A percentile compares a stretch with the other conserved stretches of the same genome.
Conservation (phyloP, 2,113 vertebrate species). For the Mugil cephalus region DNA sequence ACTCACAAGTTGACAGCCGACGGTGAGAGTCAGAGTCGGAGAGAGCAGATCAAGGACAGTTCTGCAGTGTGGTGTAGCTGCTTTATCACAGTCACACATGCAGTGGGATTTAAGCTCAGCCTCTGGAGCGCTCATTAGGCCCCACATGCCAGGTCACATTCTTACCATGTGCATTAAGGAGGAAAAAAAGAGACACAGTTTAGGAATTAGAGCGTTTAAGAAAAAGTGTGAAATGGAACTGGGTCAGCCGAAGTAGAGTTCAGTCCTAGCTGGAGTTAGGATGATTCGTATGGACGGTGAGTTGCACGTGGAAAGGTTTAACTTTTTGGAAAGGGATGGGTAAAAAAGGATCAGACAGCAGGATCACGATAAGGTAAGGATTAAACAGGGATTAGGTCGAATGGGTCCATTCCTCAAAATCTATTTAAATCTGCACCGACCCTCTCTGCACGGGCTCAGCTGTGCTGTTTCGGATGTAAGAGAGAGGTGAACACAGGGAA, state of each 20-base stretch:
- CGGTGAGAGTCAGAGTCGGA: constrained; percentile 30
- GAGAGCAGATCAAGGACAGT: constrained; percentile 68
- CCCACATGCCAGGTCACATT: constrained; percentile 60
- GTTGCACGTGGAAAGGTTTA: neutral
- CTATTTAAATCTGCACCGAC: constrained; percentile 47
- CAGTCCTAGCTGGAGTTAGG: neutral
- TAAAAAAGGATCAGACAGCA: constrained; percentile 36
- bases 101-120: constrained; percentile 73
- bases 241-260: constrained; percentile 15
- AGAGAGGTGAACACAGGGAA: neutral
- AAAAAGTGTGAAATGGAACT: constrained; percentile 18
- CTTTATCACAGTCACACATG: constrained; percentile 75
- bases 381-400: constrained; percentile 51
- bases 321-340: constrained; percentile 27
- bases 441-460: constrained; percentile 9
- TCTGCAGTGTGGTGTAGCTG: constrained; percentile 61
- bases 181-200: constrained; percentile 40
- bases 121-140: constrained; percentile 44
- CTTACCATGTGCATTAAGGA: constrained; percentile 44
- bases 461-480: constrained; percentile 15
- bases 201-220: constrained; percentile 38
- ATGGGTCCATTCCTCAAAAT: constrained; percentile 32
- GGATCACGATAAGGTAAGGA: constrained; percentile 43
- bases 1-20: constrained; percentile 48
- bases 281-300: neutral